These are phyloP conservation scores for Drosophila ficusphila DNA, from an alignment of 1,140 invertebrate genomes.

Conservation along the genomic window DNA sequence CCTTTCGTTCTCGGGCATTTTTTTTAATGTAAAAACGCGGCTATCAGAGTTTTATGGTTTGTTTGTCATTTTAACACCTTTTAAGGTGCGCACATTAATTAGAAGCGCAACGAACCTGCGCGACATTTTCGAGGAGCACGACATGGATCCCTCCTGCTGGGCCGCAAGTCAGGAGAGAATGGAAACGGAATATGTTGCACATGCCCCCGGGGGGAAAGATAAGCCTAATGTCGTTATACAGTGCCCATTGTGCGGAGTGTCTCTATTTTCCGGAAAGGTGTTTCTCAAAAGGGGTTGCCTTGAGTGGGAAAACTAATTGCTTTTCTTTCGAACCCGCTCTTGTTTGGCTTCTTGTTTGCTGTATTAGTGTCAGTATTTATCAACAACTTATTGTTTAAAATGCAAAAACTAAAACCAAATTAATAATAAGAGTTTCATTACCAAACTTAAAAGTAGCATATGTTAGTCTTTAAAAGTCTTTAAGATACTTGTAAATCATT, in stretches of 20 bases:
- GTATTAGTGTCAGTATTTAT: background rate
- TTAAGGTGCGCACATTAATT: slow-evolving; percentile 70
- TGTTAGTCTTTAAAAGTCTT: too few relatives aligned
- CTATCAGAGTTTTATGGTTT: slow-evolving; percentile 81
- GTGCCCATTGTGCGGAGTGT: slow-evolving; percentile 10
- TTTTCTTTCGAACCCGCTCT: background rate
- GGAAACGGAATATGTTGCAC: slow-evolving; percentile 38
- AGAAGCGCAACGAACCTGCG: slow-evolving; percentile 65
- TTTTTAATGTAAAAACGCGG: slow-evolving; percentile 40
- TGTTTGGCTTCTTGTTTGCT: background rate
- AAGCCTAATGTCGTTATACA: slow-evolving; percentile 48
- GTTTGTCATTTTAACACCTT: slow-evolving; percentile 83
- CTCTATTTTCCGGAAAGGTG: slow-evolving; percentile 11
- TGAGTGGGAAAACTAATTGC: background rate
- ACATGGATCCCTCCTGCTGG: slow-evolving; percentile 48
- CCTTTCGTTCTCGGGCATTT: slow-evolving; percentile 29
- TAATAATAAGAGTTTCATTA: background rate
- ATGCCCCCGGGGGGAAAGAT: slow-evolving; percentile 33
- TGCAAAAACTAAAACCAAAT: background rate
- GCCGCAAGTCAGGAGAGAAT: slow-evolving; percentile 3
- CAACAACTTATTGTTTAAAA: background rate
- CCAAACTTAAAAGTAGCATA: too few relatives aligned
- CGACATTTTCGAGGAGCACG: slow-evolving; percentile 39
- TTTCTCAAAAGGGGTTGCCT: background rate
- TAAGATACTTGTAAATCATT: too few relatives aligned